Evolutionary conservation across 2,113 vertebrate species (phyloP), one percentile per base, ranked within the genome.

Genomic region (Ceyx cyanopectus): DNA sequence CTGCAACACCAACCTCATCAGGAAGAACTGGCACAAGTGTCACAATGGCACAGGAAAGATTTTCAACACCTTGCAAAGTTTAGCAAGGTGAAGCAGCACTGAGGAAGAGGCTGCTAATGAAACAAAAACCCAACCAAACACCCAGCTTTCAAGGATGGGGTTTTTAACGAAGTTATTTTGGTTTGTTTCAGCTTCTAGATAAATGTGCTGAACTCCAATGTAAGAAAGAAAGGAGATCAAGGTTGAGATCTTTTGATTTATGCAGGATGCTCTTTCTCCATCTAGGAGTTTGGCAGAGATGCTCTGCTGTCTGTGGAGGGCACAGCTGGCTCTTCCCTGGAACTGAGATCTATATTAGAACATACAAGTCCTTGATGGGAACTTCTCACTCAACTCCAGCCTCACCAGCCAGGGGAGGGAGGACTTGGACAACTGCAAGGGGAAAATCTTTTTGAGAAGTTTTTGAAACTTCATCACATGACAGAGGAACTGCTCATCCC

Each of bases 301-400:
- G 41, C 21, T 85, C 34, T 21, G 26, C 85, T 79, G 45, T 50
- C 24, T 88, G 73, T 46, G 21, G 80, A 90, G 58, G 34, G 50
- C 43, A 76, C 58, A 92, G 63, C 54, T 80, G 77, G 63, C 54
- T 93, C 73, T 54, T 61, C 45, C 58, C 17, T 19, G 68, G 54
- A 46, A 56, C 27, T 37, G 32, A 24, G 53, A 56, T 46, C 34
- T 46, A 0, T 27, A 56, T 23, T 4, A 63, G 45, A 46, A 70
- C 53, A 57, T 0, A 0, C 7, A 68, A 76, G 58, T 6, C 20
- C 76, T 73, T 34, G 34, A n/a, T 2, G 68, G n/a, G 26, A 88
- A 73, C 30, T 70, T 58, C 34, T 83, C 23, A 34, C 24, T 57
- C 56, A 56, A 73, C 21, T 83, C 24, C 56, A 80, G 45, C 54